Percentiles rank a stretch among this genome's conserved stretches.
Evolutionary conservation across 2,797 vertebrate species (phyloP).

Genomic region (Tiaroga cobitis): DNA sequence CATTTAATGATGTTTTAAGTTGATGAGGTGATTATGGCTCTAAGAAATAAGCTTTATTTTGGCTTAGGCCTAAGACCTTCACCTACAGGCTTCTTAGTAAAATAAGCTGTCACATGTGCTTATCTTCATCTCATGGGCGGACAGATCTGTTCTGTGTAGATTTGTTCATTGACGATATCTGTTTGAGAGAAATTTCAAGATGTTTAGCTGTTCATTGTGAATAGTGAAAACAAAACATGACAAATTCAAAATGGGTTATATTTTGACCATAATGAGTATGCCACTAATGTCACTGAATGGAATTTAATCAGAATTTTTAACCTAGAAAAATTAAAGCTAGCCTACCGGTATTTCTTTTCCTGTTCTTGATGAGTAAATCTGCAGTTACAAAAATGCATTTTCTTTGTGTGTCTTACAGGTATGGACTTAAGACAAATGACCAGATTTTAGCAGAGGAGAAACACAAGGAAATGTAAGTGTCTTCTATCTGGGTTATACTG

Average conservation of each 20-base stretch:
- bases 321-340: background rate
- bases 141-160: constrained; percentile 18
- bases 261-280: background rate
- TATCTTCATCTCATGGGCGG: background rate
- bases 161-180: background rate
- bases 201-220: background rate
- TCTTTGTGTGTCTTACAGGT: constrained; percentile 70
- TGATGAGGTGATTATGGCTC: constrained; percentile 17
- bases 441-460: constrained; percentile 89
- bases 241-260: background rate
- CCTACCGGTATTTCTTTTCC: background rate
- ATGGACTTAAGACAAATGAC: constrained; percentile 86
- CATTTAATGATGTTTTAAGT: background rate
- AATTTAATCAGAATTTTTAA: background rate
- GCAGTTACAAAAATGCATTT: background rate
- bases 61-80: constrained; percentile 9
- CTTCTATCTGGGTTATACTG: background rate
- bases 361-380: background rate
- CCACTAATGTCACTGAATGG: background rate
- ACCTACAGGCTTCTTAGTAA: constrained; percentile 3
- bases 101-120: constrained; percentile 13
- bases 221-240: background rate
- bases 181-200: background rate
- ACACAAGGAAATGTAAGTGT: constrained; percentile 87
- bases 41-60: constrained; percentile 34